Conservation (phyloP, 2,113 vertebrate genomes). For the Vimba vimba region DNA sequence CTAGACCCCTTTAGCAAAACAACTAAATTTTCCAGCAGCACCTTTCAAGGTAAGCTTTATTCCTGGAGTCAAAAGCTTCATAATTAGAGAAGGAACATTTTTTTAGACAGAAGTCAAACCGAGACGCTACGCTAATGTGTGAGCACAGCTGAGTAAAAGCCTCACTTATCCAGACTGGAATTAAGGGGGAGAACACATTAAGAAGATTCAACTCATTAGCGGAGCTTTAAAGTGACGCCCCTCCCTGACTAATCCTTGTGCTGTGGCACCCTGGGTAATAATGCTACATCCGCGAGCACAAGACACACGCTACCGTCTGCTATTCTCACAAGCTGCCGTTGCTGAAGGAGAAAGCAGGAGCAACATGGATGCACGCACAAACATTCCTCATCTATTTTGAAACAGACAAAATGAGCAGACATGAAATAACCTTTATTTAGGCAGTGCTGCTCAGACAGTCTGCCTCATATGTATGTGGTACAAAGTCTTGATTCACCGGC, state of each 20-base stretch:
- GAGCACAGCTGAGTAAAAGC: slow-evolving; percentile 69
- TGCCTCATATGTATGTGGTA: slow-evolving; percentile 35
- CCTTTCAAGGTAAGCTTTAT: neutral
- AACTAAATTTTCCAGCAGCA: neutral
- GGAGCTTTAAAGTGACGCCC: slow-evolving; percentile 77
- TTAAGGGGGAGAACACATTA: slow-evolving; percentile 82
- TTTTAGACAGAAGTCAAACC: slow-evolving; percentile 65
- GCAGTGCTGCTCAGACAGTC: neutral
- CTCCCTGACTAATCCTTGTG: slow-evolving; percentile 80
- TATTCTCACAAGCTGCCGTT: slow-evolving; percentile 33
- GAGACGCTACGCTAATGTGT: slow-evolving; percentile 70
- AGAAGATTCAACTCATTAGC: slow-evolving; percentile 84
- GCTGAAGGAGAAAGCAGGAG: neutral
- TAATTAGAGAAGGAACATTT: slow-evolving; percentile 61
- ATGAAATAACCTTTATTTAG: slow-evolving; percentile 5
- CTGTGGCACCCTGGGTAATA: slow-evolving; percentile 79
- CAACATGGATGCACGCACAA: neutral
- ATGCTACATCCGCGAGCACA: slow-evolving; percentile 64
- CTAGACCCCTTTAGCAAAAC: neutral
- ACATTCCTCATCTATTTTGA: slow-evolving; percentile 19
- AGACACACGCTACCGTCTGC: slow-evolving; percentile 24
- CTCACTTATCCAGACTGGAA: slow-evolving; percentile 81
- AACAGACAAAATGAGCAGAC: slow-evolving; percentile 28
- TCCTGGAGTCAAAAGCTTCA: slow-evolving; percentile 57
- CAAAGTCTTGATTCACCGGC: slow-evolving; percentile 5